Conservation (phyloP, 2,797 vertebrate genomes). For the Triplophysa yarkandensis region DNA sequence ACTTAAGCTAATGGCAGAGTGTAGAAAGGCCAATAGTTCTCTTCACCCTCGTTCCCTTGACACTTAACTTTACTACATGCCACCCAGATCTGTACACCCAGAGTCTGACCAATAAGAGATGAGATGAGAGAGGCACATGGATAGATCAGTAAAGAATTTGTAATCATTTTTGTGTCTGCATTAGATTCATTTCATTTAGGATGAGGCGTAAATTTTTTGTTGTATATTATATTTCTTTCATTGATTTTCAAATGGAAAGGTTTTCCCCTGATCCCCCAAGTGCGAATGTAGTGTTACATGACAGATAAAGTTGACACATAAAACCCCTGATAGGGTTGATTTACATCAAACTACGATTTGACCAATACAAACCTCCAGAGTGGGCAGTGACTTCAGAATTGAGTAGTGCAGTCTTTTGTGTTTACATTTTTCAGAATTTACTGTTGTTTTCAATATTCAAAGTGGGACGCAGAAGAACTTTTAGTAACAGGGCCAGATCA, state of each 20-base stretch:
- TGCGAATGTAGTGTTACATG: slow-evolving; percentile 20
- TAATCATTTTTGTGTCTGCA: slow-evolving; percentile 39
- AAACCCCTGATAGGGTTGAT: slow-evolving; percentile 62
- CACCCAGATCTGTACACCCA: slow-evolving; percentile 43
- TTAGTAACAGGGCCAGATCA: neutral
- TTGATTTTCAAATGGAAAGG: slow-evolving; percentile 32
- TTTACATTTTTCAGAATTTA: slow-evolving; percentile 48
- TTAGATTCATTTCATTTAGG: slow-evolving; percentile 21
- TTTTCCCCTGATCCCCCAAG: slow-evolving; percentile 11
- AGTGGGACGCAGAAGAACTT: slow-evolving; percentile 15
- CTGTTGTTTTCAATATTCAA: slow-evolving; percentile 48
- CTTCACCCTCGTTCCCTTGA: slow-evolving; percentile 17
- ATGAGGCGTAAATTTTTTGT: neutral
- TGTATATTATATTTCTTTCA: slow-evolving; percentile 29
- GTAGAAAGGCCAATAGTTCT: slow-evolving; percentile 19
- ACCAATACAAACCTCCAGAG: slow-evolving; percentile 52
- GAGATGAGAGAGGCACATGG: slow-evolving; percentile 42
- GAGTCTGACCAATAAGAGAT: slow-evolving; percentile 5
- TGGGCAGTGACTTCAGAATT: slow-evolving; percentile 50
- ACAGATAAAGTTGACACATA: slow-evolving; percentile 26
- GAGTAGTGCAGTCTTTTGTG: slow-evolving; percentile 49
- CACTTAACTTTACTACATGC: slow-evolving; percentile 35
- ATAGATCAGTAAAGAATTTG: slow-evolving; percentile 42
- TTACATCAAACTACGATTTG: slow-evolving; percentile 49
- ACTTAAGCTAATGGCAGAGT: slow-evolving; percentile 44